Evolutionary conservation across 2,797 vertebrate genomes (phyloP), one percentile per base, ranked within the genome.

Genomic region (Sternotherus odoratus): DNA sequence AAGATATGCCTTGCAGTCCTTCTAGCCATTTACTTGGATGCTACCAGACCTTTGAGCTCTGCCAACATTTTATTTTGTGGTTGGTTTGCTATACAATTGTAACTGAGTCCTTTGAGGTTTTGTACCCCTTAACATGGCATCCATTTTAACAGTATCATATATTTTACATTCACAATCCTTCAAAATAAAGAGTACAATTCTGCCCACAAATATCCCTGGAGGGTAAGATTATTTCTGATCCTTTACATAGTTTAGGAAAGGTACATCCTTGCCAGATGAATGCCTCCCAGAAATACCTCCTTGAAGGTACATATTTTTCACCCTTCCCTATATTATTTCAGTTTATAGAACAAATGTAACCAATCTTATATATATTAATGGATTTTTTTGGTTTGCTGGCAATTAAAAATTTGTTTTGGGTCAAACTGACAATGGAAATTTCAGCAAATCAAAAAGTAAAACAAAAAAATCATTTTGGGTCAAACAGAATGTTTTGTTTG

Each of bases 11-110:
- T 83, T 84, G 79, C 89, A 93, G 95, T 95, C 72, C 28, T 91
- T 82, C 80, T 83, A 89, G 93, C 87, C 89, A 49, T 81, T 85
- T 80, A 91, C 83, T 83, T 87, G 86, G 80, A 88, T 93, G 89
- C 28, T 63, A 94, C 78, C 75, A 91, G 86, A 90, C 6, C 85
- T 92, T 77, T 77, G 82, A 95, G 84, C 84, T 89, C 72, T 30
- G 49, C 19, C 33, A 80, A 28, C 84, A 86, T 92, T 79, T 90
- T 72, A 82, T 88, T 93, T 90, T 95, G 91, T 82, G 93, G 92
- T 90, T 77, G 19, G 4, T 88, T 94, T 77, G 80, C 93, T 87
- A 92, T 83, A 86, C n/a, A 88, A 56, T 75, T 87, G 86, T 87
- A 95, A 94, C 12, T 5, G 69, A 96, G 80, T 24, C 54, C 26